Percentiles rank a stretch among this genome's conserved stretches.
Conservation (phyloP, 2,113 vertebrate genomes). For the Eulemur rufifrons region DNA sequence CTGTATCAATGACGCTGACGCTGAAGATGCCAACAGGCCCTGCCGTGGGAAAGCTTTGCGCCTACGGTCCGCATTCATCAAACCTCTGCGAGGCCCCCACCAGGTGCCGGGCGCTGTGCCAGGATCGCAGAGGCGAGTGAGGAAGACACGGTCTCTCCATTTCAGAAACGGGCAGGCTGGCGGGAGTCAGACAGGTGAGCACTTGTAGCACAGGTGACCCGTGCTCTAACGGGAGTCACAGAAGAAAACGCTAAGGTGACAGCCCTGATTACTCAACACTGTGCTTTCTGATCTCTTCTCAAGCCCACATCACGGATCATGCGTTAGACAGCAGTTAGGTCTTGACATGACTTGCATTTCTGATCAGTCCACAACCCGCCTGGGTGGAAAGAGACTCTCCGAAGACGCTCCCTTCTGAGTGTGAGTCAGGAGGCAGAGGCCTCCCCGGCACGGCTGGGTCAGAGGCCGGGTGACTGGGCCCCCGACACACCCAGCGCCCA, state of each 20-base stretch:
- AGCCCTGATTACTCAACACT: not conserved
- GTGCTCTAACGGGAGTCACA: rapidly evolving
- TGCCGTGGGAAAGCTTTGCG: not conserved
- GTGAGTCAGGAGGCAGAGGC: not conserved
- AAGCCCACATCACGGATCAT: not conserved
- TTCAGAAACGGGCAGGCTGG: not conserved
- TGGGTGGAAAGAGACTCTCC: not conserved
- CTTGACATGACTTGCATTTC: not conserved
- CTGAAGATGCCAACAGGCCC: not conserved
- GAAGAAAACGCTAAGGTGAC: not conserved
- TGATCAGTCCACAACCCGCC: not conserved
- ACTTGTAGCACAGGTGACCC: not conserved
- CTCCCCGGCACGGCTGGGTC: not conserved
- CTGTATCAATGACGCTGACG: rapidly evolving
- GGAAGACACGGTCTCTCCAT: not conserved
- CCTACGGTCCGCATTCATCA: not conserved
- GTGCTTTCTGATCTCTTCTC: not conserved
- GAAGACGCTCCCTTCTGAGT: not conserved
- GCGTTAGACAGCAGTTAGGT: not conserved
- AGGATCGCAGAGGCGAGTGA: not conserved
- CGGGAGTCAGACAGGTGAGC: rapidly evolving
- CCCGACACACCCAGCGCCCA: not conserved
- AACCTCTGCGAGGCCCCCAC: not conserved
- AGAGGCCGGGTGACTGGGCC: not conserved
- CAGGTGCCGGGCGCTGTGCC: not conserved